phyloP scores from a whole-genome alignment of 2,113 vertebrate genomes.

The Prochilodus magdalenae region DNA sequence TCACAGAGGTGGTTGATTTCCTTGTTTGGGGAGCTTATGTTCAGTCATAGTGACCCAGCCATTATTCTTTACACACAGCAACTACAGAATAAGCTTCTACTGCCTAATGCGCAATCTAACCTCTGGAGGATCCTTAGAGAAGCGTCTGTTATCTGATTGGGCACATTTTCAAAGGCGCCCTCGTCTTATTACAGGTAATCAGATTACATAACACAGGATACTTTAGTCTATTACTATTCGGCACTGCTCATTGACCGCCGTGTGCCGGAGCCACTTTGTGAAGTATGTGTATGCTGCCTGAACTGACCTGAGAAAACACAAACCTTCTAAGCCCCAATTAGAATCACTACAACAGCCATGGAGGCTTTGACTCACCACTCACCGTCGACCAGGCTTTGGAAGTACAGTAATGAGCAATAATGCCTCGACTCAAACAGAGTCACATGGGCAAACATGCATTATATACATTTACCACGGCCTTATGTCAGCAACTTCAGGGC shows the following conservation, averaged over 20 bases:
- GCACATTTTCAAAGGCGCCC: too few species aligned
- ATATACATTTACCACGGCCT: background rate
- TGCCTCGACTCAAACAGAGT: background rate
- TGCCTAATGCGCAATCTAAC: too few species aligned
- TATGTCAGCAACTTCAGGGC: background rate
- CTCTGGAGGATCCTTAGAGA: too few species aligned
- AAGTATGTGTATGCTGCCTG: background rate
- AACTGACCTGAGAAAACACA: background rate
- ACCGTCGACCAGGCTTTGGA: background rate
- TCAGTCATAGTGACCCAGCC: too few species aligned
- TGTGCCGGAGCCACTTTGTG: background rate
- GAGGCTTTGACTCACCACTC: background rate
- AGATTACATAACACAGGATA: too few species aligned
- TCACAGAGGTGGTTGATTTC: too few species aligned
- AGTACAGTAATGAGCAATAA: background rate
- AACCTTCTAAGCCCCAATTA: background rate
- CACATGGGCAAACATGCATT: background rate
- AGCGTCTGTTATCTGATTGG: too few species aligned
- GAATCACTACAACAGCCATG: background rate
- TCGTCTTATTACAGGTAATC: too few species aligned
- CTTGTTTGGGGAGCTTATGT: too few species aligned
- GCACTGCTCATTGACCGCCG: background rate
- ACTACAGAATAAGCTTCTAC: too few species aligned
- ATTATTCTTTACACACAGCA: too few species aligned
- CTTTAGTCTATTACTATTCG: too few species aligned